Conservation (phyloP, 2,113 vertebrate species). For the Malaclemys terrapin region DNA sequence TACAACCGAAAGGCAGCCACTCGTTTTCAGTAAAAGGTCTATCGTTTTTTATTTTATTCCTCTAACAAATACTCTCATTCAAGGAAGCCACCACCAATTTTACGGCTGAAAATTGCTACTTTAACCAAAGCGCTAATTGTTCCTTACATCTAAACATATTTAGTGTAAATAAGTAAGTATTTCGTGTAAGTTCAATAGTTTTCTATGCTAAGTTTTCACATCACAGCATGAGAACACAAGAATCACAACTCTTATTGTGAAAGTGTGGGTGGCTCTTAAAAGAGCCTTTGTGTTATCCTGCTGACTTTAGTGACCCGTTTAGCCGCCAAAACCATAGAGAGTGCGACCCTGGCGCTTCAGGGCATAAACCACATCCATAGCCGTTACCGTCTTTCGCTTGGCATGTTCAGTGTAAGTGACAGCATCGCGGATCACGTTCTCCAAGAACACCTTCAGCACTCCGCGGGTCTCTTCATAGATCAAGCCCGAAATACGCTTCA, state of each 20-base stretch:
- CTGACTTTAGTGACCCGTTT: accelerated
- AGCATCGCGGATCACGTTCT: conserved; percentile 82
- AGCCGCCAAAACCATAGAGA: conserved; percentile 68
- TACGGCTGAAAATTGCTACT: too few species aligned
- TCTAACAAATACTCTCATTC: too few species aligned
- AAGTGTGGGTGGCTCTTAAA: not conserved
- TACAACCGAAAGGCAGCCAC: too few species aligned
- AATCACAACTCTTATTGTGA: too few species aligned
- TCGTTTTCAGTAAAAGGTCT: too few species aligned
- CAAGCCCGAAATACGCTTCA: conserved; percentile 82
- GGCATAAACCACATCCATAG: conserved; percentile 85
- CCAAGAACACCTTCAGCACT: conserved; percentile 74
- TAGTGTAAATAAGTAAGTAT: accelerated
- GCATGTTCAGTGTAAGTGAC: conserved; percentile 86
- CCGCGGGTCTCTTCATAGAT: conserved; percentile 85
- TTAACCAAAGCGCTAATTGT: accelerated
- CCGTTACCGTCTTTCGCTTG: conserved; percentile 83
- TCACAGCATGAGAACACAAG: not conserved
- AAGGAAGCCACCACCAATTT: too few species aligned
- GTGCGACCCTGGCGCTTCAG: conserved; percentile 82
- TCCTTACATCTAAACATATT: too few species aligned
- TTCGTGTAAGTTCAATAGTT: accelerated
- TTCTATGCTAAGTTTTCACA: not conserved
- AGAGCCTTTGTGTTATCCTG: not conserved
- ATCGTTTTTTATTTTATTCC: too few species aligned